These are phyloP conservation scores for Diplodus puntazzo DNA, from an alignment of 2,797 vertebrate genomes.

Conservation along the genomic window DNA sequence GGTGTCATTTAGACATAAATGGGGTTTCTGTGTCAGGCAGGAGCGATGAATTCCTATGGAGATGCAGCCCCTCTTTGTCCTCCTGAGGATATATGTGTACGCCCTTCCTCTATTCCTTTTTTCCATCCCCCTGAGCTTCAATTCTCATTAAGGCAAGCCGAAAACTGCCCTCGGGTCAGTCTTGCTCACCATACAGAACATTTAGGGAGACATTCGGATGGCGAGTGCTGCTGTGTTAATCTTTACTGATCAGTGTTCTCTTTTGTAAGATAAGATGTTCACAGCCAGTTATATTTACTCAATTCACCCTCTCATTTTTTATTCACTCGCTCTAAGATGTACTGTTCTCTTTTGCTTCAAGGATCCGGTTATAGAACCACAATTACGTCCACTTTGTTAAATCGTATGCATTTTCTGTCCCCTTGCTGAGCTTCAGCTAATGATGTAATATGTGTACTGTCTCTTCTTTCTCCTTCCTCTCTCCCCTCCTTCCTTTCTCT, in stretches of 20 bases:
- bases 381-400: constrained; percentile 33
- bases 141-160: constrained; percentile 67
- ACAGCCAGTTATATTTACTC: constrained; percentile 23
- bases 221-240: constrained; percentile 23
- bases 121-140: constrained; percentile 39
- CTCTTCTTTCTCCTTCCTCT: constrained; percentile 13
- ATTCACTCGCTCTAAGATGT: constrained; percentile 4
- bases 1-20: constrained; percentile 81
- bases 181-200: constrained; percentile 42
- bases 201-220: constrained; percentile 12
- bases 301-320: constrained; percentile 4
- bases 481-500: not conserved
- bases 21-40: constrained; percentile 76
- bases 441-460: constrained; percentile 14
- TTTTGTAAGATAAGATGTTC: constrained; percentile 25
- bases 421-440: constrained; percentile 41
- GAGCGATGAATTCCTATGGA: constrained; percentile 63
- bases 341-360: constrained; percentile 22
- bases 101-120: constrained; percentile 43
- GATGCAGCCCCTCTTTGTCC: constrained; percentile 55
- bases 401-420: constrained; percentile 34
- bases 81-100: constrained; percentile 55
- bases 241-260: constrained; percentile 3
- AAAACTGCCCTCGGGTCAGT: constrained; percentile 47
- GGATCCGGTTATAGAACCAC: constrained; percentile 22